Percentiles rank a stretch among this genome's conserved stretches.
These are phyloP conservation scores for Staurois parvus DNA, from an alignment of 2,797 vertebrate species.

Conservation along the genomic window DNA sequence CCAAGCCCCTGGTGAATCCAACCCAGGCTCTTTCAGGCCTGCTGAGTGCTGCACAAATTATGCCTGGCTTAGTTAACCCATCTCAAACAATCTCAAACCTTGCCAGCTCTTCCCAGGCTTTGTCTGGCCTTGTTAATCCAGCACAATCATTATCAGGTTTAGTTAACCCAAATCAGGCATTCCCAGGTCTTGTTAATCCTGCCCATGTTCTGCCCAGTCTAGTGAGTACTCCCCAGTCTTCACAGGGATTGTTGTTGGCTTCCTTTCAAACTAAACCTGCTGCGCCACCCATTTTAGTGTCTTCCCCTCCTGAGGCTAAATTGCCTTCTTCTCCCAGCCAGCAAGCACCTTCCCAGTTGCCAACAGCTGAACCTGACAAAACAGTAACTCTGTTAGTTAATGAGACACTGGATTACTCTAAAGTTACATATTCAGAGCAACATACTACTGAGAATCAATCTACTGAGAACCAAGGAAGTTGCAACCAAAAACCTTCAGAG, in stretches of 20 bases:
- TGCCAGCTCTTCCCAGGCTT: constrained; percentile 36
- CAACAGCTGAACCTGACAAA: constrained; percentile 42
- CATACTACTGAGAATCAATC: constrained; percentile 15
- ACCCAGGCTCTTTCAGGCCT: constrained; percentile 49
- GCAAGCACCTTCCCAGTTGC: constrained; percentile 12
- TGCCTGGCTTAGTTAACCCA: constrained; percentile 51
- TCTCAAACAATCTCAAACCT: constrained; percentile 39
- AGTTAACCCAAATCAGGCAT: constrained; percentile 51
- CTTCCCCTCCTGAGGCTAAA: constrained; percentile 38
- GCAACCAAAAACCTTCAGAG: constrained; percentile 23
- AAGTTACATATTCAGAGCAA: constrained; percentile 55
- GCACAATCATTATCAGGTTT: constrained; percentile 51
- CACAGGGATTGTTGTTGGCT: constrained; percentile 45
- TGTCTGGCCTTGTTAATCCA: constrained; percentile 41
- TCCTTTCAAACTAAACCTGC: constrained; percentile 50
- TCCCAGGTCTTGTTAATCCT: constrained; percentile 55
- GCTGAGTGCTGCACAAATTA: constrained; percentile 46
- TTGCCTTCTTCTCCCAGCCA: constrained; percentile 20
- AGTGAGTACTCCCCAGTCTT: constrained; percentile 42
- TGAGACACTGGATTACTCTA: constrained; percentile 23
- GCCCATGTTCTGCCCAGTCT: constrained; percentile 50
- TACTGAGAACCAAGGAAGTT: constrained; percentile 28
- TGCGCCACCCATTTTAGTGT: constrained; percentile 36
- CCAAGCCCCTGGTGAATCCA: constrained; percentile 51
- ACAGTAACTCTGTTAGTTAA: neutral